Percentiles rank a stretch among this genome's conserved stretches.
Evolutionary conservation across 2,113 vertebrate species (phyloP).

Genomic region (Rhabdomys dilectus): DNA sequence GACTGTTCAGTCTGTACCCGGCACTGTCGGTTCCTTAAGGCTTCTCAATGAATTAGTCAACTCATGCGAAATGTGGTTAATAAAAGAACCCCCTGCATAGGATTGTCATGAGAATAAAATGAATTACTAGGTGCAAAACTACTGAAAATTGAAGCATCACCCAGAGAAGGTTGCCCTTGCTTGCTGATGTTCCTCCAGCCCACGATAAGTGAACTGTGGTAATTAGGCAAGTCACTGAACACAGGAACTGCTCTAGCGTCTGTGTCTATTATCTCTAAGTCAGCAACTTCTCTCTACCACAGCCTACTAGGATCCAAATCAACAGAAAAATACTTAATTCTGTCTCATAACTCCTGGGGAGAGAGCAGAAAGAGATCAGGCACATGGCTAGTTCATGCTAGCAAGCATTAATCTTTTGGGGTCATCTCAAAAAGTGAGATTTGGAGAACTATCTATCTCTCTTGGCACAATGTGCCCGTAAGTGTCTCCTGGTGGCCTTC

Average conservation of each 20-base stretch:
- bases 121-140: not conserved
- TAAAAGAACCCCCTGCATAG: not conserved
- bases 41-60: constrained; percentile 3
- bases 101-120: not conserved
- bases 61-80: not conserved
- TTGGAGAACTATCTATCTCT: not conserved
- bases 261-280: not conserved
- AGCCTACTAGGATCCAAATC: not conserved
- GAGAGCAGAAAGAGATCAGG: not conserved
- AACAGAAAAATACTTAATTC: not conserved
- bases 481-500: not conserved
- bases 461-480: not conserved
- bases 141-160: not conserved
- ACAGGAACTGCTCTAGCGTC: not conserved
- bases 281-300: not conserved
- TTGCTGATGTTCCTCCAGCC: not conserved
- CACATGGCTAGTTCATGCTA: not conserved
- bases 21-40: not conserved
- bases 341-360: not conserved
- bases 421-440: not conserved
- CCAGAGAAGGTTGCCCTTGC: not conserved
- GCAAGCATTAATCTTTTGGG: not conserved
- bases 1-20: not conserved
- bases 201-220: not conserved
- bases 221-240: not conserved